These are phyloP conservation scores for Gymnoscelis rufifasciata DNA, from an alignment of 2,888 invertebrate species.

Conservation along the genomic window DNA sequence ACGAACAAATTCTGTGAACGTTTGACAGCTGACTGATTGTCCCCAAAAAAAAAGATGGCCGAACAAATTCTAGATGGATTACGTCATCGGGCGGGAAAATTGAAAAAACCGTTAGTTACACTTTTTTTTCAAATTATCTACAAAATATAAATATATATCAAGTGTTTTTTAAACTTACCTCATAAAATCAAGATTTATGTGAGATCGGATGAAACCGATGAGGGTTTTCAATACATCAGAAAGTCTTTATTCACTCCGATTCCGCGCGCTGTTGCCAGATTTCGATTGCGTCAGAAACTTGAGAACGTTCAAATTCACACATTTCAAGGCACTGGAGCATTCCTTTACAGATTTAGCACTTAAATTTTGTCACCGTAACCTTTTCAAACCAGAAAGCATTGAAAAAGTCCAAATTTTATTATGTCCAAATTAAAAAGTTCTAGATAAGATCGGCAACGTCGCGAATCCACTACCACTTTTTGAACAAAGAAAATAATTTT, in stretches of 20 bases:
- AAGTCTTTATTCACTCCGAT: slow-evolving; percentile 54
- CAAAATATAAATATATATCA: too few relatives aligned
- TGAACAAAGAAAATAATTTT: slow-evolving; percentile 49
- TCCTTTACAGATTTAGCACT: slow-evolving; percentile 42
- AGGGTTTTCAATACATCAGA: slow-evolving; percentile 60
- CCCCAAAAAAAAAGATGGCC: slow-evolving; percentile 59
- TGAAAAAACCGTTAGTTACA: slow-evolving; percentile 49
- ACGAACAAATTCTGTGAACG: slow-evolving; percentile 48
- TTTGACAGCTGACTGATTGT: slow-evolving; percentile 68
- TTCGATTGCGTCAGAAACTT: slow-evolving; percentile 74
- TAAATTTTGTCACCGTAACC: slow-evolving; percentile 29
- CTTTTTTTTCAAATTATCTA: slow-evolving; percentile 14
- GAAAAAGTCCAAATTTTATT: slow-evolving; percentile 11
- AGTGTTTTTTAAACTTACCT: slow-evolving; percentile 60
- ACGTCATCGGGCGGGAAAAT: slow-evolving; percentile 73
- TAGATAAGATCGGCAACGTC: slow-evolving; percentile 66
- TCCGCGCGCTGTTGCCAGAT: slow-evolving; percentile 73
- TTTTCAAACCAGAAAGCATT: slow-evolving; percentile 17
- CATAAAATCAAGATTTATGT: slow-evolving; percentile 53
- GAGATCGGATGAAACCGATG: slow-evolving; percentile 43
- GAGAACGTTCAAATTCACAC: slow-evolving; percentile 63
- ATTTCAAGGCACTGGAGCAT: slow-evolving; percentile 67
- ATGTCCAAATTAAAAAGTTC: slow-evolving; percentile 36
- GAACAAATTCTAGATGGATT: slow-evolving; percentile 41
- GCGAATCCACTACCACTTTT: slow-evolving; percentile 42